Base-by-base conservation (phyloP, 2,113 vertebrate genomes). In the Colaptes auratus region DNA sequence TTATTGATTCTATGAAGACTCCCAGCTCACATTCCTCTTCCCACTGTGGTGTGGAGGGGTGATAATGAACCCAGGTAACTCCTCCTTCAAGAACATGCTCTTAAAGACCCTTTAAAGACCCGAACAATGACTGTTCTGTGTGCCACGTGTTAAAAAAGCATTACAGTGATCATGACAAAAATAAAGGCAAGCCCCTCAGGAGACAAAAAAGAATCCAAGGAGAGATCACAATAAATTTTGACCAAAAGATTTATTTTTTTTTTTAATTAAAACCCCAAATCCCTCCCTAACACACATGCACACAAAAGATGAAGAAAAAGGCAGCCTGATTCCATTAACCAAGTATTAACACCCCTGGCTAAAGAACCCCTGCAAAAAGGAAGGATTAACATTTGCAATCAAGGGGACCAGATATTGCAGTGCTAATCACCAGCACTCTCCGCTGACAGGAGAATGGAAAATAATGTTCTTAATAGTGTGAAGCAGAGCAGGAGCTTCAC, bases 361-460 rank as follows among this genome's bases (percentile, higher is more conserved):
- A 96, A 95, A 95, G 90, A 90, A 92, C 96, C 71, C 82, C 81
- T 89, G 80, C 69, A 88, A 95, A 96, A 96, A 97, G 84, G 87
- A 96, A 96, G 93, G 56, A 95, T 95, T 97, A 96, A 92, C 87
- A 92, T 94, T 81, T 88, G 93, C 90, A 84, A 96, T 95, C 94
- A 93, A 96, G 72, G 61, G 69, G 33, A 92, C 77, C 82, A 93
- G 92, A 74, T 96, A 67, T 78, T 79, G 67, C 78, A 48, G 91
- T 89, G 85, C 82, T 97, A 95, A 96, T 88, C 93, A 93, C 71
- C 64, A 87, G 48, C 33, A 80, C 36, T 70, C 84, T 82, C 39
- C 78, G 28, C 76, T 71, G 69, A 92, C 76, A 71, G n/a, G 24
- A 94, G 91, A 95, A 93, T 58, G 82, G 92, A 95, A 90, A 90